Conservation (phyloP, 53 echinoderm and acorn worm species). For the Stichopus horrens region DNA sequence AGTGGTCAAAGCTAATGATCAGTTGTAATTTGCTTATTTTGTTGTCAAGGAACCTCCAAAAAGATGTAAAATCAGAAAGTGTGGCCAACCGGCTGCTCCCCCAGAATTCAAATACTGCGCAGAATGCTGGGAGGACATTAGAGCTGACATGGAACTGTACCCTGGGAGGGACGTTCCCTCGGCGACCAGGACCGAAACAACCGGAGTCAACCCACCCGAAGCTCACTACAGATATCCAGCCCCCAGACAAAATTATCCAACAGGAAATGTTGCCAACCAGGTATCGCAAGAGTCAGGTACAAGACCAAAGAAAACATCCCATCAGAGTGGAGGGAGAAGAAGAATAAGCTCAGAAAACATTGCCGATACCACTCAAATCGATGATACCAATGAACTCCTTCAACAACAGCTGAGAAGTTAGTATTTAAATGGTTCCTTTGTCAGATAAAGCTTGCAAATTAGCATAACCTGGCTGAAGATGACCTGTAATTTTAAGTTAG, state of each 20-base stretch:
- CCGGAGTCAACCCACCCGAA: neutral
- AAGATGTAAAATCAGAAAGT: slow-evolving; percentile 58
- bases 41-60: neutral
- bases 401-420: neutral
- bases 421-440: neutral
- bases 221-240: neutral
- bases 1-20: no score
- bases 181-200: neutral
- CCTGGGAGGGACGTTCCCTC: neutral
- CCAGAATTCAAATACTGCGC: slow-evolving; percentile 59
- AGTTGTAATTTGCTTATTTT: neutral
- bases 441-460: no score
- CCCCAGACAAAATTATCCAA: neutral
- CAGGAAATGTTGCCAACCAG: neutral
- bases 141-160: slow-evolving; percentile 12
- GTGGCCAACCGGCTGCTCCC: slow-evolving; percentile 60
- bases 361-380: neutral
- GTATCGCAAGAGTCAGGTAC: neutral
- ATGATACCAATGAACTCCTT: neutral
- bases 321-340: neutral
- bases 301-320: neutral
- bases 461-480: no score
- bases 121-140: slow-evolving; percentile 53
- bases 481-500: no score
- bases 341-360: no score